phyloP scores from a whole-genome alignment of 2,888 invertebrate species.

The Phrixothrix hirtus region DNA sequence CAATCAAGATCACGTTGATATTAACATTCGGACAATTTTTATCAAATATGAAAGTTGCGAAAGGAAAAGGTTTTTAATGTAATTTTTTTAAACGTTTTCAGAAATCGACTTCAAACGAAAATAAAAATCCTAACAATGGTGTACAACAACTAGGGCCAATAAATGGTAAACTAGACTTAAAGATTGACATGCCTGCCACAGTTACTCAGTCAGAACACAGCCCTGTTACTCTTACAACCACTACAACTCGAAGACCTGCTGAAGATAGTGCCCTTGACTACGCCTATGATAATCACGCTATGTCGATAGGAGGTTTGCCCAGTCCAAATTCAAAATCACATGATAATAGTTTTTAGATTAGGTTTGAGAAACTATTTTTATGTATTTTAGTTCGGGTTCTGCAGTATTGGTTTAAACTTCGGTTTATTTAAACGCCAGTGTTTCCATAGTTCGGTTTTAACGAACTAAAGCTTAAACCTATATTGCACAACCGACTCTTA shows the following conservation, averaged over 20 bases:
- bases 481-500: no score
- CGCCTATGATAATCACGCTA: conserved; percentile 77
- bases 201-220: conserved; percentile 46
- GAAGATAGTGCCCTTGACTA: conserved; percentile 78
- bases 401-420: no score
- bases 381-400: not conserved
- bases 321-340: conserved; percentile 54
- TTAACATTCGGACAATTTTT: no score
- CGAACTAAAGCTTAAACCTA: no score
- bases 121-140: conserved; percentile 30
- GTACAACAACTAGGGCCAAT: conserved; percentile 11
- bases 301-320: conserved; percentile 71
- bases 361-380: not conserved
- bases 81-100: conserved; percentile 15
- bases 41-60: no score
- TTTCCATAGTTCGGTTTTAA: no score
- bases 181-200: conserved; percentile 37
- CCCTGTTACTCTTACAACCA: conserved; percentile 67
- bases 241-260: conserved; percentile 73
- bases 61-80: not conserved
- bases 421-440: no score
- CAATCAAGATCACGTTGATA: no score
- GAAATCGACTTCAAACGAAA: conserved; percentile 33
- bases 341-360: conserved; percentile 32
- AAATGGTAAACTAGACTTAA: conserved; percentile 33